Evolutionary conservation across 2,113 vertebrate species (phyloP), one percentile per base, ranked within the genome.

Genomic region (Alexandromys fortis): DNA sequence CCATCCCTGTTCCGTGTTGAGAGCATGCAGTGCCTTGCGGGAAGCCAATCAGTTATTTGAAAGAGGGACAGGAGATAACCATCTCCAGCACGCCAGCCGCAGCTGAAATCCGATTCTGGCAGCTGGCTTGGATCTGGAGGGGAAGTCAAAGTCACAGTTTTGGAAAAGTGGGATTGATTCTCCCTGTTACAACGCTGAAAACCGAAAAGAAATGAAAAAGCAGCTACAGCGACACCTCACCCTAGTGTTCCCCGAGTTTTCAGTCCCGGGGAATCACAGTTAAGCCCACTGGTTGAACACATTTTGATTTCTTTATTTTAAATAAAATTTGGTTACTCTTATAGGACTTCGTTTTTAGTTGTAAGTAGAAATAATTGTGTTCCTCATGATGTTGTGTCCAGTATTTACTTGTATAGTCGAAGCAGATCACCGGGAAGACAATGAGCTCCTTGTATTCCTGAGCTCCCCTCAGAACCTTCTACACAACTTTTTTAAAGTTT

Each of bases 61-160:
- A 92, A 82, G 70, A 75, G 30, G 91, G 81, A 45, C 65, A 94
- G 35, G 49, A 14, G 82, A 79, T 92, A 93, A 93, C 58, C 95
- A 90, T 95, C 89, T 19, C 35, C 24, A 91, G 92, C 42, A 8
- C 72, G 96, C 70, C 79, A 87, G 42, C 70, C 86, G 67, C 72
- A 90, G 88, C 76, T 72, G 97, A 95, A 97, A 94, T 91, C 94
- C 95, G 83, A 68, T 96, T 92, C 91, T n/a, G 70, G 79, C 68
- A 42, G n/a, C 91, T 96, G 97, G 72, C 65, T 91, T 90, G 65
- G 68, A 93, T 89, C 92, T 95, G 83, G 38, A 94, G 92, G 93
- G 81, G 96, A 97, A 92, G 75, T 91, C 77, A 97, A 92, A 98
- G 97, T 89, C 96, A 94, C 83, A 94, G 87, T 90, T 92, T 92